Evolutionary conservation across 2,797 vertebrate species (phyloP).

Genomic region (Smutsia temminckii): DNA sequence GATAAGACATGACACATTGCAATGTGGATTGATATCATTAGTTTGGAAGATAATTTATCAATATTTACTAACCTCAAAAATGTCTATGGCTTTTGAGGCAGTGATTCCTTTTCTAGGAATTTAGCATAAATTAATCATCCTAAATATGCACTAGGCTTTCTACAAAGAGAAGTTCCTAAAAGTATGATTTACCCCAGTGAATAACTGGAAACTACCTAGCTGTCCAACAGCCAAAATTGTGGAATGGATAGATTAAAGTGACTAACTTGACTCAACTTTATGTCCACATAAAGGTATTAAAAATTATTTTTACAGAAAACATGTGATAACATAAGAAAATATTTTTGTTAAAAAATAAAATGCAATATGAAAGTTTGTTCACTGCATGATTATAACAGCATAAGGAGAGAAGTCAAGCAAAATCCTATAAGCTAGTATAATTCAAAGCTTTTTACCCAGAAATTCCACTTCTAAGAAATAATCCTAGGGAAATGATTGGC

Average conservation of each 20-base stretch:
- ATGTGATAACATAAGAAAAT: neutral
- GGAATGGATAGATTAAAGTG: neutral
- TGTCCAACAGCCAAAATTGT: slow-evolving; percentile 1
- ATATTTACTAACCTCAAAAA: slow-evolving; percentile 34
- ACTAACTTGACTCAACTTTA: slow-evolving; percentile 15
- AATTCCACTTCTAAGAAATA: slow-evolving; percentile 24
- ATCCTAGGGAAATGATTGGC: neutral
- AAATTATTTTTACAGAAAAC: slow-evolving; percentile 2
- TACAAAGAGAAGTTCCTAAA: slow-evolving; percentile 17
- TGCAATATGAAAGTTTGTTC: neutral
- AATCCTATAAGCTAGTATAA: slow-evolving; percentile 1
- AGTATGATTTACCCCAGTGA: neutral
- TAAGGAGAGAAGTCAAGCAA: slow-evolving; percentile 31
- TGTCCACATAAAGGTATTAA: neutral
- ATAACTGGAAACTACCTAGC: neutral
- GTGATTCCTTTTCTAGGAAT: slow-evolving; percentile 34
- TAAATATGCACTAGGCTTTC: slow-evolving; percentile 41
- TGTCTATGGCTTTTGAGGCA: neutral
- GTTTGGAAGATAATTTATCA: slow-evolving; percentile 11
- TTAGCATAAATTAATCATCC: neutral
- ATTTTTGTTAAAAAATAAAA: slow-evolving; percentile 31
- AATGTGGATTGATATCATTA: neutral
- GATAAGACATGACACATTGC: slow-evolving; percentile 19
- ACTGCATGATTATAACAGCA: neutral
- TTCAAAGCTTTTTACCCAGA: neutral